A percentile compares a stretch with the other conserved stretches of the same genome.
Evolutionary conservation across 2,797 vertebrate species (phyloP).

Genomic region (Takifugu rubripes): DNA sequence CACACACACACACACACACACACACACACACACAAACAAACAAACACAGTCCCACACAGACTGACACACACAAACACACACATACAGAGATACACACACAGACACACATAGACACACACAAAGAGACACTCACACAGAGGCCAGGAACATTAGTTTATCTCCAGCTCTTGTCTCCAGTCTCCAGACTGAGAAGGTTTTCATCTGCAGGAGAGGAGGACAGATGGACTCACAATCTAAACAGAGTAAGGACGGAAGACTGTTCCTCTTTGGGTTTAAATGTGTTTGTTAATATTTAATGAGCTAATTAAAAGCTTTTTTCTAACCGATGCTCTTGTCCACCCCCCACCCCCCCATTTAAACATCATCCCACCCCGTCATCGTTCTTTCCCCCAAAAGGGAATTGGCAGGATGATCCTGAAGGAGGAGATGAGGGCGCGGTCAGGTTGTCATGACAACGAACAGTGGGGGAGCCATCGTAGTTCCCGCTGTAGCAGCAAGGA

Average conservation of each 20-base stretch:
- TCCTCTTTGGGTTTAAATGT: conserved; percentile 4
- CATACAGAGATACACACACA: neutral
- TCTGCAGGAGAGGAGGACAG: conserved; percentile 92
- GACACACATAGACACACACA: neutral
- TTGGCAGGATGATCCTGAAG: conserved; percentile 93
- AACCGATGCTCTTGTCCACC: conserved; percentile 6
- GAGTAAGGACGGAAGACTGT: conserved; percentile 66
- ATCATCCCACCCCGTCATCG: neutral
- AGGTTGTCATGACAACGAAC: conserved; percentile 85
- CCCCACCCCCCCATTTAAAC: neutral
- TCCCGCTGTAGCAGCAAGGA: conserved; percentile 89
- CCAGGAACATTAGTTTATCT: neutral
- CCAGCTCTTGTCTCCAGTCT: conserved; percentile 50
- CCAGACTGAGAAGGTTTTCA: conserved; percentile 88
- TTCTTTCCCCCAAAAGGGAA: conserved; percentile 73
- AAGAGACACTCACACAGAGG: neutral
- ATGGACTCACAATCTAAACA: conserved; percentile 92
- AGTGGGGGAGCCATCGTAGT: conserved; percentile 88
- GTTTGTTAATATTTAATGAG: conserved; percentile 57
- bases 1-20: neutral
- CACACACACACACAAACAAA: neutral
- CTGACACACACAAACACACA: neutral
- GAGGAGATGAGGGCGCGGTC: conserved; percentile 98
- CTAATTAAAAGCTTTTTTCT: conserved; percentile 41
- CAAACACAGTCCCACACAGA: neutral